Evolutionary conservation across 2,888 invertebrate species (phyloP), one percentile per base, ranked within the genome.

Genomic region (Cerceris ruficornis): DNA sequence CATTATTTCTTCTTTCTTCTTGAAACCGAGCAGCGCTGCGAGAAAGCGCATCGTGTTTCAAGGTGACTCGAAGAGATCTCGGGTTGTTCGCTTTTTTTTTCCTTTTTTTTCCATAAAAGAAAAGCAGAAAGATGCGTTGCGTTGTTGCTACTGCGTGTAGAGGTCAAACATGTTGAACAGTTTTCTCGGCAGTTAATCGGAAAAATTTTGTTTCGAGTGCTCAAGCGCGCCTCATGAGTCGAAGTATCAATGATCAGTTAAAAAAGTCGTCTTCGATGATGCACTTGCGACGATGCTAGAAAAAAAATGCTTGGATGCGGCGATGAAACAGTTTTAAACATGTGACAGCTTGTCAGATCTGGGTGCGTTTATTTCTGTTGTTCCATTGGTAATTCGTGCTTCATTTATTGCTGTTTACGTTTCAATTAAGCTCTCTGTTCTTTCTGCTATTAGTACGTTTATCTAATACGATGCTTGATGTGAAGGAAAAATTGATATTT

Each of bases 271-370:
- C 66, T 75, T 71, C 28, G 52, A 73, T 28, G 60, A 69, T 41
- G 77, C 69, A 72, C 50, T 77, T 83, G 73, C 80, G 71, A 69
- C 62, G 66, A 58, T 82, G 62, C 75, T 64, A 64, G 60, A 46
- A 28, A 28, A 69, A 39, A 60, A 43, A 61, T 49, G 71, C 62
- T 46, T 52, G 46, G 41, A 73, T 81, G 78, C 70, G 66, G 39
- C 78, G 73, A 66, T 61, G 50, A 72, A 69, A 15, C 39, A 68
- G 17, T 49, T 84, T 74, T 69, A 58, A 78, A 75, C 62, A 69
- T 82, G 84, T 74, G 85, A 76, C 85, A 84, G 79, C 76, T 82
- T 71, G 54, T 52, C 82, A 83, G 85, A 84, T 69, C 71, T 83
- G 75, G 73, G 69, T 49, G 41, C 17, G 14, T 43, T 58, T n/a